phyloP scores from a whole-genome alignment of 2,888 invertebrate genomes.

The Macropis europaea region DNA sequence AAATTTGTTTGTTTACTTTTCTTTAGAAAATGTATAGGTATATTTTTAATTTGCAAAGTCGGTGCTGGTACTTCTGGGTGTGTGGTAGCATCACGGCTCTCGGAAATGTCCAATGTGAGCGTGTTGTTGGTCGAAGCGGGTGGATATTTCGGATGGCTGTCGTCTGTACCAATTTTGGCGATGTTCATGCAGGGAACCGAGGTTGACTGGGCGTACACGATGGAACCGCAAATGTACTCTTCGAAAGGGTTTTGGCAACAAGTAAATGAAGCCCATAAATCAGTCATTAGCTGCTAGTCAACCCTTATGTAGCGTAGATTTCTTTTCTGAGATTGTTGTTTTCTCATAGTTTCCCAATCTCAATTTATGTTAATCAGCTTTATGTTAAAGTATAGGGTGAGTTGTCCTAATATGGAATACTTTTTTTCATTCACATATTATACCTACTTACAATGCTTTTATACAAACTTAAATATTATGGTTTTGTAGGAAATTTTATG shows the following conservation, averaged over 20 bases:
- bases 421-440: too few relatives aligned
- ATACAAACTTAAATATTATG: too few relatives aligned
- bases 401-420: too few relatives aligned
- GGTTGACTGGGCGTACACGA: slow-evolving; percentile 86
- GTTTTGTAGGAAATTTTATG: too few relatives aligned
- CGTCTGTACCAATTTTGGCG: slow-evolving; percentile 85
- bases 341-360: too few relatives aligned
- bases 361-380: too few relatives aligned
- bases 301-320: too few relatives aligned
- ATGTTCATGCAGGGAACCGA: slow-evolving; percentile 85
- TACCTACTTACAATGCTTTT: too few relatives aligned
- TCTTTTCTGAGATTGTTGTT: too few relatives aligned
- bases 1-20: too few relatives aligned
- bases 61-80: slow-evolving; percentile 88
- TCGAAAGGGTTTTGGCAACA: slow-evolving; percentile 84
- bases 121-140: slow-evolving; percentile 88
- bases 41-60: slow-evolving; percentile 80
- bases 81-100: slow-evolving; percentile 85
- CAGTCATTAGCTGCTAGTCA: too few relatives aligned
- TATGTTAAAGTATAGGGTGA: too few relatives aligned
- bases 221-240: slow-evolving; percentile 84
- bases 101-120: slow-evolving; percentile 81
- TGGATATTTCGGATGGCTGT: slow-evolving; percentile 84
- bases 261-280: slow-evolving; percentile 80
- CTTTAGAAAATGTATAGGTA: background rate